Evolutionary conservation across 2,113 vertebrate species (phyloP).

Genomic region (Phoxinus phoxinus): DNA sequence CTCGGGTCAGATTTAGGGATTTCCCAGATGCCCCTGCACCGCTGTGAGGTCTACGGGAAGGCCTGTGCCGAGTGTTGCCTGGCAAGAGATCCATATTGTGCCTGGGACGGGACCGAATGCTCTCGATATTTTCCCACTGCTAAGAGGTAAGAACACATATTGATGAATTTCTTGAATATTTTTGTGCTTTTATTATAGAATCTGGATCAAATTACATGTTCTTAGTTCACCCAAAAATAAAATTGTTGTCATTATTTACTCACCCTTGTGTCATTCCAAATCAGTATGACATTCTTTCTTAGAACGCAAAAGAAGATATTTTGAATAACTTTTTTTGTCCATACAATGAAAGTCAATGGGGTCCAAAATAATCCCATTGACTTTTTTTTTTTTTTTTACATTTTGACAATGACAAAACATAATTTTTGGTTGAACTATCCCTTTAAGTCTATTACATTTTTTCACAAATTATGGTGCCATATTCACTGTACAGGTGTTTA

Average conservation of each 20-base stretch:
- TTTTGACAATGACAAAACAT: too few relatives aligned
- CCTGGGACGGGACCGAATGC: slow-evolving; percentile 95
- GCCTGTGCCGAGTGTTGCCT: slow-evolving; percentile 97
- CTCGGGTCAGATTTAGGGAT: slow-evolving; percentile 89
- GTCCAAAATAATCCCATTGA: too few relatives aligned
- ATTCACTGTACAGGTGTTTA: neutral
- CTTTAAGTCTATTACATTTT: neutral
- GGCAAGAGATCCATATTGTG: slow-evolving; percentile 96
- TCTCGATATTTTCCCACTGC: slow-evolving; percentile 97
- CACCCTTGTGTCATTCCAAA: neutral
- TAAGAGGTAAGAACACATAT: slow-evolving; percentile 83
- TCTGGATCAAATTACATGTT: neutral
- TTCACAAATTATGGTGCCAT: neutral
- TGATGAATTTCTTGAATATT: neutral
- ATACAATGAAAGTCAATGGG: neutral
- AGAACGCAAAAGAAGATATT: neutral
- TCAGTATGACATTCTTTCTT: neutral
- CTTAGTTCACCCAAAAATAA: neutral
- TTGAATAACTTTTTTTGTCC: neutral
- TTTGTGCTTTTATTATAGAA: neutral
- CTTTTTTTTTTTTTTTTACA: too few relatives aligned
- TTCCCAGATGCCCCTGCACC: slow-evolving; percentile 93
- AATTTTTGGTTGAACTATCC: neutral
- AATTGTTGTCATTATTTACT: neutral
- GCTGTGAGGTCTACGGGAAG: slow-evolving; percentile 94